phyloP scores from a whole-genome alignment of 2,797 vertebrate species.

The Alectoris magna region DNA sequence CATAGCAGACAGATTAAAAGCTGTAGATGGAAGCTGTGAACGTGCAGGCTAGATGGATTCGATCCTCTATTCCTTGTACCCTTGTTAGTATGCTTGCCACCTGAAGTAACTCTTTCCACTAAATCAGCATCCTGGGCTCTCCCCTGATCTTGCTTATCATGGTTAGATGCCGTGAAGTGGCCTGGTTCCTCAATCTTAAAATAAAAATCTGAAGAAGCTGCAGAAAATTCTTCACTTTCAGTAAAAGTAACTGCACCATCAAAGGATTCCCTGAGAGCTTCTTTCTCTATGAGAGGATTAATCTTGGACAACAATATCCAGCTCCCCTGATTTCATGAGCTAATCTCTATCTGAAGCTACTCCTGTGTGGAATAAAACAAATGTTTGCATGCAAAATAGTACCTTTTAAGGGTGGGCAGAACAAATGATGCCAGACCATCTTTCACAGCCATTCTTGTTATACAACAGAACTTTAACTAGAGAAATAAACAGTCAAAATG shows the following conservation, averaged over 20 bases:
- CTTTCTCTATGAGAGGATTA: neutral
- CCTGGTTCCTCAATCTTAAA: neutral
- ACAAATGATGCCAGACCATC: neutral
- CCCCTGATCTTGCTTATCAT: neutral
- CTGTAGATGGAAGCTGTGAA: neutral
- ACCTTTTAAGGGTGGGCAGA: conserved; percentile 10
- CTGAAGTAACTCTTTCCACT: neutral
- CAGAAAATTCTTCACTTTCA: neutral
- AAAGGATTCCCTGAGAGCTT: neutral
- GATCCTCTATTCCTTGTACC: neutral
- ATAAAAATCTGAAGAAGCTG: neutral
- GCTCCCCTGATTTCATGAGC: neutral
- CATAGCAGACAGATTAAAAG: neutral
- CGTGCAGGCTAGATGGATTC: neutral
- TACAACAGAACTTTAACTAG: neutral
- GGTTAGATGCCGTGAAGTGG: neutral
- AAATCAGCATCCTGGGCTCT: neutral
- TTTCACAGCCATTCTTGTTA: neutral
- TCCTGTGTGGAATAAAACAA: neutral
- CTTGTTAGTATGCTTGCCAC: neutral
- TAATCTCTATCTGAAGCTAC: neutral
- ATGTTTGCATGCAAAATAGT: neutral
- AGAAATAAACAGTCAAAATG: conserved; percentile 37
- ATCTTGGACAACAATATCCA: neutral
- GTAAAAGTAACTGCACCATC: neutral